These are phyloP conservation scores for Phyllopteryx taeniolatus DNA, from an alignment of 2,113 vertebrate species.

Conservation along the genomic window DNA sequence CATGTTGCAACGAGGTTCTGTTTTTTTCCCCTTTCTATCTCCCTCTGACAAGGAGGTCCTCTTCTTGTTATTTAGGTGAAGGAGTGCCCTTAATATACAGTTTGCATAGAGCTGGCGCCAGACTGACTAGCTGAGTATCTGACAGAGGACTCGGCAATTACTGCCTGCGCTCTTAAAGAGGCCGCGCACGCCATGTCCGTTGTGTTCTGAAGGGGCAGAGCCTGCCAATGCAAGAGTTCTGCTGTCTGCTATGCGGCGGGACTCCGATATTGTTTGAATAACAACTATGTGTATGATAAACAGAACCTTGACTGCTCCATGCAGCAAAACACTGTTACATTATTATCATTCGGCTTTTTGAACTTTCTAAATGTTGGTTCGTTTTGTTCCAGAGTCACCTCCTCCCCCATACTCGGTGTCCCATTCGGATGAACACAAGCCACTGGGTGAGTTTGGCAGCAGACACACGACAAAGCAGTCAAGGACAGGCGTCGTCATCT, in stretches of 20 bases:
- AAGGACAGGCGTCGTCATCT: conserved; percentile 29
- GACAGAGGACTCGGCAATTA: conserved; percentile 75
- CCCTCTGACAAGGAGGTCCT: conserved; percentile 74
- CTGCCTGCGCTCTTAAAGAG: conserved; percentile 82
- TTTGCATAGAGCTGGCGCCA: conserved; percentile 91
- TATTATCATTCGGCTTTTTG: conserved; percentile 4
- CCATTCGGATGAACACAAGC: conserved; percentile 85
- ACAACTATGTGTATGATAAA: neutral
- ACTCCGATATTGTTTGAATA: neutral
- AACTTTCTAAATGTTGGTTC: conserved; percentile 8
- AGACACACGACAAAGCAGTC: conserved; percentile 22
- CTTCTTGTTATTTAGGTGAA: conserved; percentile 81
- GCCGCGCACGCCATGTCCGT: conserved; percentile 61
- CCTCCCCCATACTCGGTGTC: conserved; percentile 95
- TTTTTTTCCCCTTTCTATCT: conserved; percentile 13
- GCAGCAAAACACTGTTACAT: neutral
- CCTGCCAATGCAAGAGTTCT: neutral
- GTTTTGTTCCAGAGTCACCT: conserved; percentile 84
- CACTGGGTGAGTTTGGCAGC: conserved; percentile 83
- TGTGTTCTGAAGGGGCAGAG: conserved; percentile 24
- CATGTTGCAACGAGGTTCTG: conserved; percentile 71
- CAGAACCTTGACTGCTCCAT: neutral
- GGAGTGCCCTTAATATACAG: conserved; percentile 89
- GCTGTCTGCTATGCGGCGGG: neutral
- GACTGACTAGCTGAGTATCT: conserved; percentile 83